Evolutionary conservation across 1,140 invertebrate species (phyloP).

Genomic region (Tribolium castaneum): DNA sequence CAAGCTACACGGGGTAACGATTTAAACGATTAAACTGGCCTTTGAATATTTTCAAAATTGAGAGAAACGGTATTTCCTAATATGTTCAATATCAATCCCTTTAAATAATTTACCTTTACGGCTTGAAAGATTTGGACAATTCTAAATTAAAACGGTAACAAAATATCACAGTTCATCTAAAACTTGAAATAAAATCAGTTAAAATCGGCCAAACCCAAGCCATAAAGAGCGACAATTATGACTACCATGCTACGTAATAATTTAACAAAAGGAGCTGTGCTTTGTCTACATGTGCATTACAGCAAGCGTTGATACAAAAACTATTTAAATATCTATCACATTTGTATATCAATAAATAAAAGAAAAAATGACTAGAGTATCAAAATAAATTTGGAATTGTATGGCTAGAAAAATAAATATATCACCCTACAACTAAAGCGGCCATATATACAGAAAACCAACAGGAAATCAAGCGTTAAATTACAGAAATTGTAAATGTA

Average conservation of each 20-base stretch:
- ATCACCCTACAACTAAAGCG: constrained; percentile 21
- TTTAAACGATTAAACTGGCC: background rate
- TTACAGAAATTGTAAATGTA: constrained; percentile 57
- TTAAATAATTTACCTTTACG: background rate
- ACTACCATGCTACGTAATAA: background rate
- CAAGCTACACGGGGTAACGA: background rate
- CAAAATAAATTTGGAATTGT: constrained; percentile 30
- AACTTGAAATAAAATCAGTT: background rate
- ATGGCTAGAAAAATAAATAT: constrained; percentile 27
- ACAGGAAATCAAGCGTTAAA: constrained; percentile 5
- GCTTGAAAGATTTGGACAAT: constrained; percentile 1
- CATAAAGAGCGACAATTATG: background rate
- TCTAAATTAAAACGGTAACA: constrained; percentile 28
- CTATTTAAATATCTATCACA: constrained; percentile 37
- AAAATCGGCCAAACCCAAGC: background rate
- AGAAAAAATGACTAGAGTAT: constrained; percentile 21
- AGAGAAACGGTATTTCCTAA: background rate
- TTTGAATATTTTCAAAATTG: background rate
- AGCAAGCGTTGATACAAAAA: constrained; percentile 36
- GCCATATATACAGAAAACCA: constrained; percentile 18
- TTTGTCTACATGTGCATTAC: constrained; percentile 54
- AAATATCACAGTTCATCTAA: constrained; percentile 41
- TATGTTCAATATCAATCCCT: constrained; percentile 1
- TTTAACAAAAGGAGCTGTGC: constrained; percentile 40
- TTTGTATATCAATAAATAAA: constrained; percentile 20